Percentiles rank a stretch among this genome's conserved stretches.
phyloP scores from a whole-genome alignment of 2,797 vertebrate species.

The Hylomyscus alleni region DNA sequence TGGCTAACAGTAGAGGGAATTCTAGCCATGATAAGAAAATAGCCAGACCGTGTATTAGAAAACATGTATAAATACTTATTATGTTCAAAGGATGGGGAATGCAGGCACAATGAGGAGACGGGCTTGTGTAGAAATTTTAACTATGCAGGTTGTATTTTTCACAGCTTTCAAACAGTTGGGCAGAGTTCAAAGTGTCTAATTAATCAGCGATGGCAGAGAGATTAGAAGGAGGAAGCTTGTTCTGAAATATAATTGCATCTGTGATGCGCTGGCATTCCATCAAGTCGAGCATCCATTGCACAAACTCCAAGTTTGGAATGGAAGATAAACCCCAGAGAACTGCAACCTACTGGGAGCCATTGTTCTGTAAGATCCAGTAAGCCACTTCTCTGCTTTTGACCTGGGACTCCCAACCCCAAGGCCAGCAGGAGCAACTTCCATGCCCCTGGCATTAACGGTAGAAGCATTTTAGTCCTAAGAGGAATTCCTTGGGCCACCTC shows the following conservation, averaged over 20 bases:
- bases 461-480: constrained; percentile 59
- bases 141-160: constrained; percentile 79
- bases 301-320: neutral
- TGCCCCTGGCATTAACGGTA: constrained; percentile 63
- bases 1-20: constrained; percentile 64
- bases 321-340: constrained; percentile 45
- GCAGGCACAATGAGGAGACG: constrained; percentile 61
- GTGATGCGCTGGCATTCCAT: constrained; percentile 81
- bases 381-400: constrained; percentile 8
- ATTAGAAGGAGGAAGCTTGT: constrained; percentile 79
- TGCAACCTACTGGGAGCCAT: neutral
- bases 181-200: constrained; percentile 85
- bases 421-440: constrained; percentile 21
- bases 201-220: constrained; percentile 86
- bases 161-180: constrained; percentile 82
- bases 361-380: constrained; percentile 49
- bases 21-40: constrained; percentile 77
- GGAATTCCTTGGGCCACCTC: constrained; percentile 59
- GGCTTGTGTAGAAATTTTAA: constrained; percentile 75
- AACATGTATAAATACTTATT: constrained; percentile 77
- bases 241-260: constrained; percentile 86
- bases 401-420: constrained; percentile 4
- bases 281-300: constrained; percentile 69
- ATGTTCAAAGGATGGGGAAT: constrained; percentile 72
- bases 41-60: constrained; percentile 78